These are phyloP conservation scores for Hybos culiciformis DNA, from an alignment of 2,888 invertebrate genomes.

Conservation along the genomic window DNA sequence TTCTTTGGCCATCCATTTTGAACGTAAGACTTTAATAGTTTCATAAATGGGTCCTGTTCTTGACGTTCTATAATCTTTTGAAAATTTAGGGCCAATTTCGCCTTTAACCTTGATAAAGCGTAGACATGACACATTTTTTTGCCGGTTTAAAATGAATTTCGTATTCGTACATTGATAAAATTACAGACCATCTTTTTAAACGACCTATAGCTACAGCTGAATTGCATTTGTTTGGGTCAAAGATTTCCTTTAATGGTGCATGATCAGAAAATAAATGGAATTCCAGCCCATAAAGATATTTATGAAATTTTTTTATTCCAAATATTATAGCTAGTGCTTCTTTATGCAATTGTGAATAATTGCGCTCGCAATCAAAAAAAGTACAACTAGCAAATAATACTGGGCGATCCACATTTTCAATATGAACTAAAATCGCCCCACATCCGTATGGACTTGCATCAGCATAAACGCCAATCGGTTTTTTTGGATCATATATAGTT, in stretches of 20 bases:
- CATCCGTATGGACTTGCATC: background rate
- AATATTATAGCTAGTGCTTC: background rate
- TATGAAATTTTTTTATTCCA: background rate
- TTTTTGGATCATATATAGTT: background rate
- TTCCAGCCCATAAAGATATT: conserved; percentile 23
- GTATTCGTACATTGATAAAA: conserved; percentile 2
- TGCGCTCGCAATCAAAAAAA: background rate
- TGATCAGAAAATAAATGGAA: conserved; percentile 15
- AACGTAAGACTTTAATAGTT: no score
- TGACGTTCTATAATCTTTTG: background rate
- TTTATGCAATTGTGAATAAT: background rate
- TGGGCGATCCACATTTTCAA: background rate
- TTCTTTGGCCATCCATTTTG: conserved; percentile 9
- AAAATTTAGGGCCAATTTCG: conserved; percentile 3
- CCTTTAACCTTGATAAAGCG: conserved; percentile 15
- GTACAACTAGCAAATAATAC: background rate
- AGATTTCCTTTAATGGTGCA: conserved; percentile 14
- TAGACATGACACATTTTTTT: conserved; percentile 13
- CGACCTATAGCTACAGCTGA: background rate
- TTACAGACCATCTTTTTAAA: conserved; percentile 6
- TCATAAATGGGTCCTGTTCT: background rate
- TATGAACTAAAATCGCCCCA: background rate
- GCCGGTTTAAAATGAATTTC: conserved; percentile 2
- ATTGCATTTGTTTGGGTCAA: conserved; percentile 6
- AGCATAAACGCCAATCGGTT: background rate